Percentiles rank a stretch among this genome's conserved stretches.
phyloP scores from a whole-genome alignment of 2,797 vertebrate genomes.

The Anomalospiza imberbis region DNA sequence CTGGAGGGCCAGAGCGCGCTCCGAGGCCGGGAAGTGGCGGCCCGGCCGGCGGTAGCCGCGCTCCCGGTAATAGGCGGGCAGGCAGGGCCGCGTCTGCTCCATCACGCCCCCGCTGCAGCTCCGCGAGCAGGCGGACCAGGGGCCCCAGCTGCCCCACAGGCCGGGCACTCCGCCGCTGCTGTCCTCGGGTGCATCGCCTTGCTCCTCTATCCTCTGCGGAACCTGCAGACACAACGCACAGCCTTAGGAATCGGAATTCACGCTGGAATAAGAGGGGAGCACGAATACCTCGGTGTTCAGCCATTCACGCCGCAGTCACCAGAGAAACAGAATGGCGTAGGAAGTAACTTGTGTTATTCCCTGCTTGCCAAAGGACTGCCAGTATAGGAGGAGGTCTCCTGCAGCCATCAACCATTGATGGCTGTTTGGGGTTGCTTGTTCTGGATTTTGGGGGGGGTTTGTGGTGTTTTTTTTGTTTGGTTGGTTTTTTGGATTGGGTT shows the following conservation, averaged over 20 bases:
- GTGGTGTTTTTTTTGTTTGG: neutral
- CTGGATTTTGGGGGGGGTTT: neutral
- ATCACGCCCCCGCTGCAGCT: conserved; percentile 90
- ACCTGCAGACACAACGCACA: conserved; percentile 73
- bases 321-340: rapidly evolving
- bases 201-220: conserved; percentile 79
- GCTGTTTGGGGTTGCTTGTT: no score
- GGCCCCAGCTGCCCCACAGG: conserved; percentile 89
- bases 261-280: rapidly evolving
- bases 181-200: conserved; percentile 68
- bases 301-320: neutral
- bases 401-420: neutral
- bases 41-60: conserved; percentile 15
- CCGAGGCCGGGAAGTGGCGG: conserved; percentile 24
- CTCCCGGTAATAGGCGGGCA: conserved; percentile 73
- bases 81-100: conserved; percentile 87
- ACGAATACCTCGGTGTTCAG: rapidly evolving
- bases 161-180: conserved; percentile 66
- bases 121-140: conserved; percentile 88
- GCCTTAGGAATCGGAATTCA: neutral
- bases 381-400: neutral
- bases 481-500: neutral
- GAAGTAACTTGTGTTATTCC: neutral
- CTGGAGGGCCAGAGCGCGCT: conserved; percentile 38
- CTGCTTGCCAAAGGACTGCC: neutral